Conservation (phyloP, 2,888 invertebrate genomes). For the Habrosyne pyritoides region DNA sequence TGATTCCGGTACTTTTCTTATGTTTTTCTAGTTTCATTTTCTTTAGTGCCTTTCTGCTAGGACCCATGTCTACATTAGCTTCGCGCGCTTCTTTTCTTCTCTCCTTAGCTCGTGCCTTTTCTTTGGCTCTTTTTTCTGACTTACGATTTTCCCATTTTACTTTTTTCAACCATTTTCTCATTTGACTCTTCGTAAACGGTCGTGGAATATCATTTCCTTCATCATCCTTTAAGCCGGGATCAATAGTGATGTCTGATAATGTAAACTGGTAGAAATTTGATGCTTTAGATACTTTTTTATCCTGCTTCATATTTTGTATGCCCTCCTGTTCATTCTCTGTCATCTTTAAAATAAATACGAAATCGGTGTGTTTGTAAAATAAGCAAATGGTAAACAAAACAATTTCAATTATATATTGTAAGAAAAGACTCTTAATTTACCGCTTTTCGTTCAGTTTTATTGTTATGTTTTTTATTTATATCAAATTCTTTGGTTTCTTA, state of each 20-base stretch:
- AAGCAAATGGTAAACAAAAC: too few species aligned
- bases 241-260: conserved; percentile 67
- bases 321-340: conserved; percentile 23
- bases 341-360: conserved; percentile 23
- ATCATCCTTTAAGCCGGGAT: conserved; percentile 75
- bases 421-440: too few species aligned
- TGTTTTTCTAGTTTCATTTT: conserved; percentile 87
- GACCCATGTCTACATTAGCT: conserved; percentile 89
- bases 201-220: conserved; percentile 72
- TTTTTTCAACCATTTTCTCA: conserved; percentile 87
- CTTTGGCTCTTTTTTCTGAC: conserved; percentile 87
- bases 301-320: conserved; percentile 16
- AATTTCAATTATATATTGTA: too few species aligned
- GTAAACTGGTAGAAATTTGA: conserved; percentile 58
- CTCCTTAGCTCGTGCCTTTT: conserved; percentile 88
- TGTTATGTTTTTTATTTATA: too few species aligned
- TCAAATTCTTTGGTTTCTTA: too few species aligned
- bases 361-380: too few species aligned
- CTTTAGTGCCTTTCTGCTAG: conserved; percentile 92
- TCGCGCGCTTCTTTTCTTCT: conserved; percentile 87
- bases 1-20: conserved; percentile 87
- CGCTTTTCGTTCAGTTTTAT: too few species aligned
- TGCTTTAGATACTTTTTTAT: conserved; percentile 27
- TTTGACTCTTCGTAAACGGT: conserved; percentile 85
- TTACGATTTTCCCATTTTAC: conserved; percentile 89